These are phyloP conservation scores for Drosophila meridiana DNA, from an alignment of 2,888 invertebrate genomes.

Conservation along the genomic window DNA sequence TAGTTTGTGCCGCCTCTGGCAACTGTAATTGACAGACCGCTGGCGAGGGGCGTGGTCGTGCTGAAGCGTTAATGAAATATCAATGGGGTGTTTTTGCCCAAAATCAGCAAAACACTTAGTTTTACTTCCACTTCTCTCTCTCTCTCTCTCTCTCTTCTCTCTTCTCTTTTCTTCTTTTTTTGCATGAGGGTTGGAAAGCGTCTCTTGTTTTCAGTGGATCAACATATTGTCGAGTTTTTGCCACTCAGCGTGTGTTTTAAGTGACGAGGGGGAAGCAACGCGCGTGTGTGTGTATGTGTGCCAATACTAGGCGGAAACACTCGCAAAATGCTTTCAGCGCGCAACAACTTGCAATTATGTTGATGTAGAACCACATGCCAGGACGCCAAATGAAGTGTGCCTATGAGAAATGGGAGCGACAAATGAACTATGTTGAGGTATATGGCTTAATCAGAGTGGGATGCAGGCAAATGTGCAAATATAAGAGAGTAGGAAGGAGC, in stretches of 20 bases:
- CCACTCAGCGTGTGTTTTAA: conserved; percentile 57
- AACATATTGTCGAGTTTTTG: conserved; percentile 69
- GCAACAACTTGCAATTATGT: conserved; percentile 75
- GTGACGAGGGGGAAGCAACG: not conserved
- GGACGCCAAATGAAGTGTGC: conserved; percentile 16
- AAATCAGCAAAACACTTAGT: conserved; percentile 64
- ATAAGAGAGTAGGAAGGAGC: not conserved
- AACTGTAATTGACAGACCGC: conserved; percentile 69
- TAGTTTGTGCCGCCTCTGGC: conserved; percentile 53
- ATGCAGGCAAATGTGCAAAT: not conserved
- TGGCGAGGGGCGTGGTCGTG: conserved; percentile 50
- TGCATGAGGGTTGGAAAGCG: conserved; percentile 37
- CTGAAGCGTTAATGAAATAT: conserved; percentile 74
- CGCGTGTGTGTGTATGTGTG: conserved; percentile 28
- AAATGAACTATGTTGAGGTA: conserved; percentile 27
- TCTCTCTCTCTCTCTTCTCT: not conserved
- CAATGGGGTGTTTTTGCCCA: conserved; percentile 67
- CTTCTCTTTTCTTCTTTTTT: not conserved
- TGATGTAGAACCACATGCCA: conserved; percentile 50
- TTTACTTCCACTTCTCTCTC: conserved; percentile 15
- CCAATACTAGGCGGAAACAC: conserved; percentile 55
- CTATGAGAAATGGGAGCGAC: conserved; percentile 31
- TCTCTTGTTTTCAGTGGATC: conserved; percentile 56
- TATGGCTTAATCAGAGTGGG: conserved; percentile 8
- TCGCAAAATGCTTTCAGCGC: conserved; percentile 68